Evolutionary conservation across 2,797 vertebrate species (phyloP).

Genomic region (Lithobates pipiens): DNA sequence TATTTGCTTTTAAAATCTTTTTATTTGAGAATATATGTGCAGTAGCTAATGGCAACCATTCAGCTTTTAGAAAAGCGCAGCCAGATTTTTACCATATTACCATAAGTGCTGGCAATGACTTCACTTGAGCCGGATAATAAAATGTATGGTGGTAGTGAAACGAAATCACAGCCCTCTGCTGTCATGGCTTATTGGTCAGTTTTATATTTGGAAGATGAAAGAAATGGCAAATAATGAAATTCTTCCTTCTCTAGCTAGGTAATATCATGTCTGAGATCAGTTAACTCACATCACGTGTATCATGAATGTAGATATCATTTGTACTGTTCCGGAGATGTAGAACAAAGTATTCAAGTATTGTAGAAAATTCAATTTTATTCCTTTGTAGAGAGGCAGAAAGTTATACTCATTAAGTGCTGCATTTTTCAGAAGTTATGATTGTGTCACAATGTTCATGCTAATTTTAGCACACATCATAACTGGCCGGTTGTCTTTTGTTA

Average conservation of each 20-base stretch:
- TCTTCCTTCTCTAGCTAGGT: no score
- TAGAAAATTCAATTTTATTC: no score
- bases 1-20: neutral
- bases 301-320: neutral
- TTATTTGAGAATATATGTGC: neutral
- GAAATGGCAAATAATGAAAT: neutral
- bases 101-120: neutral
- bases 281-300: neutral
- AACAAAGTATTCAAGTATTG: no score
- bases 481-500: neutral
- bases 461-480: neutral
- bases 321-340: no score
- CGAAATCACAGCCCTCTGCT: neutral
- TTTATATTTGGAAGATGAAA: neutral
- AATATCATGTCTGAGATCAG: neutral
- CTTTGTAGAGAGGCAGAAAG: no score
- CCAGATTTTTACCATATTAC: no score
- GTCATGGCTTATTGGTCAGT: neutral
- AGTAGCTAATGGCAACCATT: neutral
- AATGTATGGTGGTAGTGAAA: neutral
- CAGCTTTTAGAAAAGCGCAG: neutral
- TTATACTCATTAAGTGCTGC: no score
- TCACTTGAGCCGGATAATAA: neutral
- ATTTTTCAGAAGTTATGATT: no score
- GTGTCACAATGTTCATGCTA: no score